Base-by-base conservation (phyloP, 2,888 invertebrate genomes). In the Orthosia gracilis region DNA sequence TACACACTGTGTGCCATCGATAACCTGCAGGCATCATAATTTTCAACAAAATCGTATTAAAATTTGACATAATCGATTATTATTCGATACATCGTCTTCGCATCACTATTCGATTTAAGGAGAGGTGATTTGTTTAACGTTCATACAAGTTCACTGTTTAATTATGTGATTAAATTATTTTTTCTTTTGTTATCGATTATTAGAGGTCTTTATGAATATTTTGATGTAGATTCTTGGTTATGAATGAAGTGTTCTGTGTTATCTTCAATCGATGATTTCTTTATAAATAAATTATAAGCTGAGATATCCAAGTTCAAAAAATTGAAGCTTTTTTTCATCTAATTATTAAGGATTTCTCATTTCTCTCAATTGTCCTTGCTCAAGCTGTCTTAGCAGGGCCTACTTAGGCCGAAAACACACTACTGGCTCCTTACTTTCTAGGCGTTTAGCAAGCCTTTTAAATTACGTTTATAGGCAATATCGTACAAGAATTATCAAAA, bases 151-250 rank as follows among this genome's bases (percentile, higher is more conserved):
- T 81, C 78, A 75, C 77, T 94, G 93, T 94, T 94, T 94, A 86
- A 90, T 92, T 91, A 86, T 80, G 69, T 78, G 84, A 88, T 89
- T 88, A 89, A 91, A 92, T 92, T 91, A 86, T 90, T 91, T 78
- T 74, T 80, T 68, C 70, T 83, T 90, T 89, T 86, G 80, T 88
- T 91, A 93, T 91, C 87, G 89, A 89, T 89, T 86, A 76, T 80
- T 73, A 83, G 75, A 63, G 72, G 78, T 81, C 75, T 85, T 84
- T 83, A 72, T 73, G 80, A 78, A 85, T 82, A 84, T 73, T 26
- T 62, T 69, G 63, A 69, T 76, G 69, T 47, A 67, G 45, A 69
- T 71, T 74, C 66, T 69, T 70, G n/a, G 17, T 69, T 40, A 49
- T 52, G 69, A 73, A 76, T 85, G 49, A 73, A 69, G 63, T 69